A percentile compares a stretch with the other conserved stretches of the same genome.
phyloP scores from a whole-genome alignment of 2,113 vertebrate species.

The Pandion haliaetus region DNA sequence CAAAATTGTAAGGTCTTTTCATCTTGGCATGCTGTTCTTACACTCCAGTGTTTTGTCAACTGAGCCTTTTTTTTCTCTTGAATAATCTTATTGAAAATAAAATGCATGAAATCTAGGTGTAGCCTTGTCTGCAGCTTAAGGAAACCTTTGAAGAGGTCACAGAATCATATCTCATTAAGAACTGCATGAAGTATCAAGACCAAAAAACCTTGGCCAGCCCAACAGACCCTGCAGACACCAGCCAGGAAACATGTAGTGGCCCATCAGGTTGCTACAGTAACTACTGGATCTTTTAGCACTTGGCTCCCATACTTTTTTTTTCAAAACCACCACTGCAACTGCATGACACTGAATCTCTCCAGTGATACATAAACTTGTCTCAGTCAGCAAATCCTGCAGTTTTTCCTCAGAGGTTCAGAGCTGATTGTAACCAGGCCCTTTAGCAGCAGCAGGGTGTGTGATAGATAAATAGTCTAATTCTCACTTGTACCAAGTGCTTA shows the following conservation, averaged over 20 bases:
- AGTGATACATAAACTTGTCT: background rate
- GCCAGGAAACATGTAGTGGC: background rate
- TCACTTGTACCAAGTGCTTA: background rate
- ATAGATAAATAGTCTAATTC: background rate
- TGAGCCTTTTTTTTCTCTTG: background rate
- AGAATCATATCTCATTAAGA: background rate
- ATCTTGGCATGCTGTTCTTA: background rate
- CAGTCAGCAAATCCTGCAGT: background rate
- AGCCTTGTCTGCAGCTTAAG: background rate
- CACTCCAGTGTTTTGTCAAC: background rate
- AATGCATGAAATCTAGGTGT: background rate
- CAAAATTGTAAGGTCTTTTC: background rate
- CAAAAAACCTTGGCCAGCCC: background rate
- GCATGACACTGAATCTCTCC: background rate
- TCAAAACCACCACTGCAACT: background rate
- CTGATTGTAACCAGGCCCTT: background rate
- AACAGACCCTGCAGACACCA: background rate
- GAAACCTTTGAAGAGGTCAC: background rate
- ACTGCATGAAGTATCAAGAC: background rate
- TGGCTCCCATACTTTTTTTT: background rate
- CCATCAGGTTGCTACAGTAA: background rate
- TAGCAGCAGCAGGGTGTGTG: background rate
- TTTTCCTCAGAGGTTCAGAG: background rate
- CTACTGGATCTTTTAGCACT: background rate
- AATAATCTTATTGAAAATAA: background rate